Percentiles rank a stretch among this genome's conserved stretches.
Evolutionary conservation across 53 echinoderm and acorn worm genomes (phyloP).

Genomic region (Zoroaster sp.): DNA sequence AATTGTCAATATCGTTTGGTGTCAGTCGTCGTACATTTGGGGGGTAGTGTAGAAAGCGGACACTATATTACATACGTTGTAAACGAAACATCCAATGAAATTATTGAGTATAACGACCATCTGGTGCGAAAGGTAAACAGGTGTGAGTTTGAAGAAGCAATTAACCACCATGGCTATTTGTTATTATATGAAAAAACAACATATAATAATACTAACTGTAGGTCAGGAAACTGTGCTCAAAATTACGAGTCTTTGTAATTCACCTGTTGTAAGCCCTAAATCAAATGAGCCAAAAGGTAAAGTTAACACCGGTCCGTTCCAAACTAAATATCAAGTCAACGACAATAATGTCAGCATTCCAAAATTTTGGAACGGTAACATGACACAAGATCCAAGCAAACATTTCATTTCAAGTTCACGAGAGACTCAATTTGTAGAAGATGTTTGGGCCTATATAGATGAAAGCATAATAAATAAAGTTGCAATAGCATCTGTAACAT

Average conservation of each 20-base stretch:
- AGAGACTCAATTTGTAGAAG: background rate
- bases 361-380: too few species aligned
- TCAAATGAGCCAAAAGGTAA: background rate
- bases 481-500: background rate
- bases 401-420: background rate
- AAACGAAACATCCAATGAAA: background rate
- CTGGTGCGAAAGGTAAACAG: background rate
- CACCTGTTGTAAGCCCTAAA: background rate
- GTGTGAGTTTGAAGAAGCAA: background rate
- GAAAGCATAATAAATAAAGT: background rate
- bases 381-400: too few species aligned
- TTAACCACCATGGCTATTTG: background rate
- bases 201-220: background rate
- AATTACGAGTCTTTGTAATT: too few species aligned
- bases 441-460: background rate
- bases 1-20: background rate
- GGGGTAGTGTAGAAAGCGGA: background rate
- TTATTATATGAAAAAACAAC: background rate
- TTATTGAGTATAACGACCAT: background rate
- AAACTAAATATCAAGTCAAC: too few species aligned
- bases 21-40: background rate
- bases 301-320: too few species aligned
- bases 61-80: background rate
- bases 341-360: too few species aligned
- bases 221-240: too few species aligned